Base-by-base conservation (phyloP, 2,888 invertebrate species). In the Polylopha cassiicola region DNA sequence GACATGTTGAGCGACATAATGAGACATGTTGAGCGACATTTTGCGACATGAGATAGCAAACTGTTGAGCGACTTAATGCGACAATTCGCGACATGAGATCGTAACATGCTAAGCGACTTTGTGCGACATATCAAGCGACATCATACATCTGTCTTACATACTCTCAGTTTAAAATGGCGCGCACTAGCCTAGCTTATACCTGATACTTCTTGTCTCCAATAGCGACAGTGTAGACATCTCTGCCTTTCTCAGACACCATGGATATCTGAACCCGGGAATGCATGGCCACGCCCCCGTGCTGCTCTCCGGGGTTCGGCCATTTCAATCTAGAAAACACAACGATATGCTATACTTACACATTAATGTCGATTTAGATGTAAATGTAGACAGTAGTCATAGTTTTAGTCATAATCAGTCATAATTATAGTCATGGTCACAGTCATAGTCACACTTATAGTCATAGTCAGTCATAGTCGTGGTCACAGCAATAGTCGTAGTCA, bases 251-350 rank as follows among this genome's bases (percentile, higher is more conserved):
- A 0, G 68, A 64, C 3, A 65, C 64, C 4, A 73, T 68, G 0
- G 70, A 62, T 0, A 85, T 66, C 29, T 79, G 79, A 0, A 75
- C 73, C 2, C 79, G 53, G 0, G 84, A 75, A 34, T 84, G 84
- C 65, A 82, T 71, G 0, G 82, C 80, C 8, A 82, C 58, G 0
- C 85, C 84, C 0, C 82, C 81, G 14, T 73, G 71, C 30, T 80
- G 78, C 0, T 65, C 66, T 0, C 77, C 74, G 1, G 79, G 78
- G 32, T 81, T 78, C 0, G 79, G 67, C 71, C 79, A 78, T 0
- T 72, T 76, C 3, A 80, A 38, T 22, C 82, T 84, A 48, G 1
- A 43, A 42, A 28, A 26, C 9, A 10, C 11, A 2, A 28, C n/a
- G n/a, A n/a, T n/a, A 16, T 23, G 9, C 24, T n/a, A 6, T 8